A percentile compares a stretch with the other conserved stretches of the same genome.
phyloP scores from a whole-genome alignment of 2,113 vertebrate species.

The Equus quagga region DNA sequence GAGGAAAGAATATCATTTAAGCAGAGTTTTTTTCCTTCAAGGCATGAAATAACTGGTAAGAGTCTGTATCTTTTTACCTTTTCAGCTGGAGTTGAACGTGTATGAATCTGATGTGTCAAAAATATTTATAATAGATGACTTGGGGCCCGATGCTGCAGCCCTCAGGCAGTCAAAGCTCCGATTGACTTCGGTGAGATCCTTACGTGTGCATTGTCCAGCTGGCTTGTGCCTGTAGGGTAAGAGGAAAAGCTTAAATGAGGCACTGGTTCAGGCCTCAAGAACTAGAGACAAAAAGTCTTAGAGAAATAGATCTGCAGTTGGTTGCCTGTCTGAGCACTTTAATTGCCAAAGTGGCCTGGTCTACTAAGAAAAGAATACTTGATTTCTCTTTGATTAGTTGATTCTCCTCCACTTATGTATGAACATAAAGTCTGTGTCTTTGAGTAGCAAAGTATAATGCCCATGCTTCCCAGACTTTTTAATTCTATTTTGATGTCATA shows the following conservation, averaged over 20 bases:
- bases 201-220: not conserved
- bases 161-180: conserved; percentile 62
- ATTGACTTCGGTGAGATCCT: conserved; percentile 71
- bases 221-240: conserved; percentile 53
- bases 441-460: not conserved
- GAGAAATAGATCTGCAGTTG: not conserved
- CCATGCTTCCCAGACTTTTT: not conserved
- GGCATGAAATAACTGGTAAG: conserved; percentile 58
- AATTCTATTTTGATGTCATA: not conserved
- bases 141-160: conserved; percentile 47
- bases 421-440: not conserved
- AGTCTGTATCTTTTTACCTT: conserved; percentile 59
- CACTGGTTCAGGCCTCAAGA: not conserved
- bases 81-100: conserved; percentile 50
- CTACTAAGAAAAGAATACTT: not conserved
- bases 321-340: not conserved
- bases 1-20: conserved; percentile 62
- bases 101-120: conserved; percentile 74
- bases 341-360: not conserved
- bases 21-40: conserved; percentile 55
- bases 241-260: conserved; percentile 9
- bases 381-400: not conserved
- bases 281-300: not conserved
- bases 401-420: not conserved
- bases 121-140: conserved; percentile 82